Evolutionary conservation across 1,140 invertebrate species (phyloP).

Genomic region (Scaptodrosophila lebanonensis): DNA sequence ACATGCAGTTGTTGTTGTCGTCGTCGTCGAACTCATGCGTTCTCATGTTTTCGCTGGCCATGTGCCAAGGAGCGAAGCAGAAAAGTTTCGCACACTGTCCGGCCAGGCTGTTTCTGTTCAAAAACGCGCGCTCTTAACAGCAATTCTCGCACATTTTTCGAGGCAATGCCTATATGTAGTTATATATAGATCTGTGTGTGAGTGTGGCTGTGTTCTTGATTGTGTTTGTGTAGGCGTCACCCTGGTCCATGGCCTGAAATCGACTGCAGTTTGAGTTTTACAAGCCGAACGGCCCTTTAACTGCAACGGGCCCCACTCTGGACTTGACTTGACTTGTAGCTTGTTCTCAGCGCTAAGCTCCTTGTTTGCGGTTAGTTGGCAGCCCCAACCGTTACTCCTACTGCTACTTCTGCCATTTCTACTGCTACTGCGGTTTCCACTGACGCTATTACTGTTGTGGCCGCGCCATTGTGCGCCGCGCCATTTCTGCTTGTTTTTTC

Average conservation of each 20-base stretch:
- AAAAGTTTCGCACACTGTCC: slow-evolving; percentile 45
- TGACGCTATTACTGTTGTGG: too few species aligned
- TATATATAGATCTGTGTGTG: too few species aligned
- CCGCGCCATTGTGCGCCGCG: too few species aligned
- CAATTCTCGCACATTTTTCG: slow-evolving; percentile 69
- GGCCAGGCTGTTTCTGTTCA: slow-evolving; percentile 52
- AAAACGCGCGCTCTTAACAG: slow-evolving; percentile 57
- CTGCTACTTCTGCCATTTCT: too few species aligned
- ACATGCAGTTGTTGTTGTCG: too few species aligned
- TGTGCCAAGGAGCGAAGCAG: slow-evolving; percentile 41
- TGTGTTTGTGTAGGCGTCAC: slow-evolving; percentile 64
- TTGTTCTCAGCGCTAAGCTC: slow-evolving; percentile 60
- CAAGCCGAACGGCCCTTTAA: too few species aligned
- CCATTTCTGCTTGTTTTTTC: too few species aligned
- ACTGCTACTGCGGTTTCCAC: too few species aligned
- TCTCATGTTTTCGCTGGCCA: slow-evolving; percentile 30
- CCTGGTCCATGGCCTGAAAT: slow-evolving; percentile 57
- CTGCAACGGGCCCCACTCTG: too few species aligned
- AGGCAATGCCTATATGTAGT: too few species aligned
- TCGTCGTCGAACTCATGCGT: too few species aligned
- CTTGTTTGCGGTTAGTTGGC: slow-evolving; percentile 42
- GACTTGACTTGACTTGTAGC: slow-evolving; percentile 67
- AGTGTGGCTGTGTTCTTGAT: background rate
- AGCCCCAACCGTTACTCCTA: too few species aligned
- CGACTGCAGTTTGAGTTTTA: slow-evolving; percentile 16